phyloP scores from a whole-genome alignment of 1,140 invertebrate species.

The Bilobella aurantiaca region DNA sequence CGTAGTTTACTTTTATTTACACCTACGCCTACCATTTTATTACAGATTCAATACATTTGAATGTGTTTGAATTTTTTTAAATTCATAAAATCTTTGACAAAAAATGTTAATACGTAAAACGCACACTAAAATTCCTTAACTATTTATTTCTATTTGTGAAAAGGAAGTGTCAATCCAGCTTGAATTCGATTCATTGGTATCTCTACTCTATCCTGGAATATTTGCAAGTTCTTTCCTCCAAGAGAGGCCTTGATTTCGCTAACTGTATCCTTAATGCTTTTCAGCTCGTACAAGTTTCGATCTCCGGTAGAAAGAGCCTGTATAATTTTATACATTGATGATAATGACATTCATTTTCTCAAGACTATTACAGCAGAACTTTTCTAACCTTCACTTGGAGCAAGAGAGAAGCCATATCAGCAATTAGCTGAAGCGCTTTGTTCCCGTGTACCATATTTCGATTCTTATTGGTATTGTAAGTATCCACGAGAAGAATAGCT shows the following conservation, averaged over 20 bases:
- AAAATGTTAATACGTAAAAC: too few species aligned
- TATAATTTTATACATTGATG: slow-evolving; percentile 13
- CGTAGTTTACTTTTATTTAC: too few species aligned
- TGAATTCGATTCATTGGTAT: slow-evolving; percentile 87
- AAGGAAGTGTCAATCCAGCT: slow-evolving; percentile 49
- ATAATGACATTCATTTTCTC: too few species aligned
- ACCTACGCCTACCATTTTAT: too few species aligned
- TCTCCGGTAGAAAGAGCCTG: slow-evolving; percentile 78
- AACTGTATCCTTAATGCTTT: slow-evolving; percentile 84
- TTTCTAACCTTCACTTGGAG: slow-evolving; percentile 74
- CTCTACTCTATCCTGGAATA: slow-evolving; percentile 83
- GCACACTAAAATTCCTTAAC: too few species aligned
- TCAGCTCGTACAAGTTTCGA: slow-evolving; percentile 79
- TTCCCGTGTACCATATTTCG: slow-evolving; percentile 44
- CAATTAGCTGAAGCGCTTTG: slow-evolving; percentile 58
- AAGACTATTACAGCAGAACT: too few species aligned
- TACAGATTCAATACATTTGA: too few species aligned
- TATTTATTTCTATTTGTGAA: slow-evolving; percentile 8
- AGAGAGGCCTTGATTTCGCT: slow-evolving; percentile 74
- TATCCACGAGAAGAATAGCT: slow-evolving; percentile 66
- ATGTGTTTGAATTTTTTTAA: too few species aligned
- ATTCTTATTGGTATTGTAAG: slow-evolving; percentile 49
- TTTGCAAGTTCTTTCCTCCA: slow-evolving; percentile 61
- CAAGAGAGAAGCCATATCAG: slow-evolving; percentile 79
- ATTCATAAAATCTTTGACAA: too few species aligned